phyloP scores from a whole-genome alignment of 2,888 invertebrate genomes.

The Megaustenia siamemsis region DNA sequence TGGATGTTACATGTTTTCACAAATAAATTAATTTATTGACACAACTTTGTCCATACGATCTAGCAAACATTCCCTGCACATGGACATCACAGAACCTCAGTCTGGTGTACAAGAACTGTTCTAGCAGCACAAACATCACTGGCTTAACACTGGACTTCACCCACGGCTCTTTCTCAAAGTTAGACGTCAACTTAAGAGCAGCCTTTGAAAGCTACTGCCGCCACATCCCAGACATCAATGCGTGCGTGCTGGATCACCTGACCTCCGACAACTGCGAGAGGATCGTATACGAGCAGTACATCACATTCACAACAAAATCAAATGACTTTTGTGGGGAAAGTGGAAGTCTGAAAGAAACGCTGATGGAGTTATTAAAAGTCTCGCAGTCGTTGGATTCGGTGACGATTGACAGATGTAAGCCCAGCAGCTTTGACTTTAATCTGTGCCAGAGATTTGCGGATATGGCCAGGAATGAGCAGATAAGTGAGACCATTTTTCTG shows the following conservation, averaged over 20 bases:
- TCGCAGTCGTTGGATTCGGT: not conserved
- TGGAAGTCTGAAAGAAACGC: not conserved
- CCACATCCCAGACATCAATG: not conserved
- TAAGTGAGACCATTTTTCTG: too few relatives aligned
- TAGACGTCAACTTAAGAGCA: not conserved
- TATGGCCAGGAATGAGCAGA: not conserved
- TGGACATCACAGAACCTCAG: not conserved
- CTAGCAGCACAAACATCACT: too few relatives aligned
- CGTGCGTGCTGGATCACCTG: not conserved
- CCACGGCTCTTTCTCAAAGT: not conserved
- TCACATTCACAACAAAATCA: not conserved
- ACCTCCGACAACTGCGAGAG: not conserved
- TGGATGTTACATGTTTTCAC: too few relatives aligned
- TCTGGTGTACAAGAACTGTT: not conserved
- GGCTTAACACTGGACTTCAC: not conserved
- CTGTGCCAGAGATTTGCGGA: conserved; percentile 5
- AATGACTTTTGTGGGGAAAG: not conserved
- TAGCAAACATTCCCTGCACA: not conserved
- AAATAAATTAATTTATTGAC: too few relatives aligned
- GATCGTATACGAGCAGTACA: not conserved
- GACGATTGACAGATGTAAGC: not conserved
- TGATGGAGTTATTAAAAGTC: not conserved
- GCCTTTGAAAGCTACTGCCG: not conserved
- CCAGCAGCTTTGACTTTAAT: not conserved
- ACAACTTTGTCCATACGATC: not conserved